phyloP scores from a whole-genome alignment of 2,888 invertebrate genomes.

The Siphonodentalium dalli region DNA sequence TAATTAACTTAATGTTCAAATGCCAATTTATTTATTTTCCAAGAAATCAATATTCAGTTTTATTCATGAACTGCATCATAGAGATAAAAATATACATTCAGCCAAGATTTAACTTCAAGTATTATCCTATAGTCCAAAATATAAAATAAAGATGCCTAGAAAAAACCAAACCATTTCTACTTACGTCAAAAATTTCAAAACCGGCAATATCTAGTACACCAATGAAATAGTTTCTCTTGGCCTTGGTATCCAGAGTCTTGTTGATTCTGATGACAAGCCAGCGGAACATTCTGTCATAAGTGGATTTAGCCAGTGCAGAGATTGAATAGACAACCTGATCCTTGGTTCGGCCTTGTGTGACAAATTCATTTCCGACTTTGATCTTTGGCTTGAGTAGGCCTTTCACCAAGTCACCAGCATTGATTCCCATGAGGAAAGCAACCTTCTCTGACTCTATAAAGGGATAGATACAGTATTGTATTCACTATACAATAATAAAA shows the following conservation, averaged over 20 bases:
- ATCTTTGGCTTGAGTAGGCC: constrained; percentile 88
- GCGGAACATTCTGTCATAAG: constrained; percentile 66
- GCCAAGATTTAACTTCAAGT: no score
- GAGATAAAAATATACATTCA: no score
- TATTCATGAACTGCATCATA: no score
- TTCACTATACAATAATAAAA: no score
- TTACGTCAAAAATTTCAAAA: constrained; percentile 96
- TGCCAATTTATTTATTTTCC: no score
- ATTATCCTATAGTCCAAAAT: no score
- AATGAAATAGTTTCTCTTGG: constrained; percentile 97
- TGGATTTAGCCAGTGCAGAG: constrained; percentile 65
- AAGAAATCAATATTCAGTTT: no score
- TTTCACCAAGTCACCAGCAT: constrained; percentile 82
- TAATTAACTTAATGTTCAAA: no score
- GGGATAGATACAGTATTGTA: background rate
- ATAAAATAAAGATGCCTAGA: no score
- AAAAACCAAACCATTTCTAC: no score
- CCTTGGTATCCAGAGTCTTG: constrained; percentile 97
- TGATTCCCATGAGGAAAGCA: constrained; percentile 87
- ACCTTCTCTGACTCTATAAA: constrained; percentile 82
- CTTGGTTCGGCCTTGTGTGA: constrained; percentile 97
- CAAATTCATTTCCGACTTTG: constrained; percentile 96
- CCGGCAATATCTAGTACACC: constrained; percentile 99
- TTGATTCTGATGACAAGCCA: constrained; percentile 99
- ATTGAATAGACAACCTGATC: constrained; percentile 69